Evolutionary conservation across 1,140 invertebrate species (phyloP).

Genomic region (Anastrepha ludens): DNA sequence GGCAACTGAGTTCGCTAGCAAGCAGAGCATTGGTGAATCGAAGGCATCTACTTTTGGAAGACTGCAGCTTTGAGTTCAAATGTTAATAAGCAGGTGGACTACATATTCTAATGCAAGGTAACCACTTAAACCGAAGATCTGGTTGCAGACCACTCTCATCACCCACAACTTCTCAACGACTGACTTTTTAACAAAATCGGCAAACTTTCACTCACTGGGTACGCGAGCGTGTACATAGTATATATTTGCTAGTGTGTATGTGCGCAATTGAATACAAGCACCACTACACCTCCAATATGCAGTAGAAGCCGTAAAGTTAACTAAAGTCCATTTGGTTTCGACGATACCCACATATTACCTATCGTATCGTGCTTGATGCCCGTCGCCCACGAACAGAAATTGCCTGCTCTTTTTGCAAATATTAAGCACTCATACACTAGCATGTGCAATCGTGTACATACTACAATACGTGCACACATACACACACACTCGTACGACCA

Average conservation of each 20-base stretch:
- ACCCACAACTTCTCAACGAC: background rate
- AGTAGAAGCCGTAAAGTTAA: conserved; percentile 58
- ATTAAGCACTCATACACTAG: background rate
- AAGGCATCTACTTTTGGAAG: too few species aligned
- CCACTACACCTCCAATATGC: background rate
- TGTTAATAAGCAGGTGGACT: too few species aligned
- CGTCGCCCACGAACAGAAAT: background rate
- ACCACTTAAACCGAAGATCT: too few species aligned
- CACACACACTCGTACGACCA: conserved; percentile 51
- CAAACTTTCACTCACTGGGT: background rate
- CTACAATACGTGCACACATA: background rate
- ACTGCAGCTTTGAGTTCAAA: too few species aligned
- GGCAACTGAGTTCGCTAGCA: too few species aligned
- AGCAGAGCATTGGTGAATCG: too few species aligned
- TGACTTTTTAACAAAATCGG: background rate
- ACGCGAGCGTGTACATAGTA: background rate
- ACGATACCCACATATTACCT: conserved; percentile 4
- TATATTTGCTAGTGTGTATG: background rate
- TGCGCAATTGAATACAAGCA: background rate
- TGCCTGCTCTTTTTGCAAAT: conserved; percentile 15
- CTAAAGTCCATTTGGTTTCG: conserved; percentile 63
- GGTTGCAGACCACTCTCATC: too few species aligned
- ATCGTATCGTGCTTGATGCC: background rate
- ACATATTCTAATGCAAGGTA: too few species aligned
- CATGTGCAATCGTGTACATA: conserved; percentile 60